Conservation (phyloP, 2,888 invertebrate genomes). For the Elysia crispata region DNA sequence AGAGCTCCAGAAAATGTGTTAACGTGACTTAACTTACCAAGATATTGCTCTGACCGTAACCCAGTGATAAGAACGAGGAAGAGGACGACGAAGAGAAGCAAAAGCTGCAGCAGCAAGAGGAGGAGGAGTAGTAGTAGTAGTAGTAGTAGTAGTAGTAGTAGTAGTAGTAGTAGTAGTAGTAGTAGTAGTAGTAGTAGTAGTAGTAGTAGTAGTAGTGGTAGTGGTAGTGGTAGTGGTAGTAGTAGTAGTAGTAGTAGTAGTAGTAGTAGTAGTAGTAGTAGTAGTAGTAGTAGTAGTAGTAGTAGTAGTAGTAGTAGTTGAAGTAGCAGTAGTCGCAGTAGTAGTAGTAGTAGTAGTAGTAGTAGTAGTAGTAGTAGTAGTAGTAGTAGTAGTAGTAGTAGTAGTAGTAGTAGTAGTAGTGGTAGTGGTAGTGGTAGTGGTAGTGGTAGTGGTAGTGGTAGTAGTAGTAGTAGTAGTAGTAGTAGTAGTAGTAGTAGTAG, state of each 20-base stretch:
- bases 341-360: not conserved
- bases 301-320: not conserved
- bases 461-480: not conserved
- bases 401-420: not conserved
- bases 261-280: not conserved
- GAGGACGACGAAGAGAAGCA: slow-evolving; percentile 10
- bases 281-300: not conserved
- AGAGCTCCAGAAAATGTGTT: no score
- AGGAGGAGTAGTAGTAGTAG: no score
- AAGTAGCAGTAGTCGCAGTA: no score
- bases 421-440: not conserved
- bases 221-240: not conserved
- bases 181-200: not conserved
- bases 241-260: not conserved
- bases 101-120: not conserved
- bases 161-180: not conserved
- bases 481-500: not conserved
- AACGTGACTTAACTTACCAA: no score
- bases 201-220: not conserved
- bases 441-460: not conserved
- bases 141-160: not conserved
- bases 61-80: no score
- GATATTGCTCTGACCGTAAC: no score
- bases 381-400: not conserved
- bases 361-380: not conserved